Evolutionary conservation across 1,140 invertebrate species (phyloP), one percentile per base, ranked within the genome.

Genomic region (Cherax destructor): DNA sequence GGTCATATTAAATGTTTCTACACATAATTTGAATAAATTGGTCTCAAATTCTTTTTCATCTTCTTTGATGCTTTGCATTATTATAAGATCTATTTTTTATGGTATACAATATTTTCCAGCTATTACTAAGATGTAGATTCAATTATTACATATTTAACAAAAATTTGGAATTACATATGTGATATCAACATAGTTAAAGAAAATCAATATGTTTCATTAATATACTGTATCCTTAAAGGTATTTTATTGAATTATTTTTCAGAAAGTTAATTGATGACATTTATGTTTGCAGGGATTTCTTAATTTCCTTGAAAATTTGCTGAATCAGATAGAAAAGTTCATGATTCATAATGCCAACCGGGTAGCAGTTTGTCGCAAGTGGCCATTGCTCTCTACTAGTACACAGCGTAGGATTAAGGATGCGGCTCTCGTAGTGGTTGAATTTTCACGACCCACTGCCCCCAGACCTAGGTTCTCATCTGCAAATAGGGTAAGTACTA

Each of bases 311-410:
- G 93, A 93, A 79, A 93, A 93, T 76, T 91, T 94, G 21, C 93
- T 93, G 18, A 83, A 92, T 13, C 93, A 94, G 52, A 92, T 93
- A 81, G 94, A 94, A 87, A 86, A 93, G 16, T 94, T 93, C 65
- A 89, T 94, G n/a, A 92, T 94, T 47, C 93, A 94, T 47, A 93
- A 94, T 91, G 94, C 93, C n/a, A 93, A 93, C 74, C 81, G 92
- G 72, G 93, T 93, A n/a, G 93, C 93, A 18, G 92, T 93, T 30
- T 93, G 93, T 83, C 90, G 91, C 84, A 93, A 91, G 69, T 94
- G 93, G 93, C 88, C 87, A 18, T 87, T 92, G 65, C 86, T 94
- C 56, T 49, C 93, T 76, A 76, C 91, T 24, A 86, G 92, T 61
- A 92, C 93, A 52, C 94, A 94, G 72, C 92, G 93, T 56, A 91